These are phyloP conservation scores for Athripsodes cinereus DNA, from an alignment of 2,888 invertebrate genomes.

Conservation along the genomic window DNA sequence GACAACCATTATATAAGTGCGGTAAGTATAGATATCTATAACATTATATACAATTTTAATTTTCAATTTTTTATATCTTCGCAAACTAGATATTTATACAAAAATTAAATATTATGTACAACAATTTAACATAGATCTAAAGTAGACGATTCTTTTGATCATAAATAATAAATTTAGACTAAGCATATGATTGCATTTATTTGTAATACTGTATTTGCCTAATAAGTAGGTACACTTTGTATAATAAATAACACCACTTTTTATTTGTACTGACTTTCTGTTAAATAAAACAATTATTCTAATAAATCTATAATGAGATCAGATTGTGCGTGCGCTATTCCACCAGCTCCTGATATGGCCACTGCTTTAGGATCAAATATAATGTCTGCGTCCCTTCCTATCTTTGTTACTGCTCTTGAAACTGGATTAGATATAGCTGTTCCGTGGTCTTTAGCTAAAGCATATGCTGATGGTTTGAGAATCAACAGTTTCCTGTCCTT, in stretches of 20 bases:
- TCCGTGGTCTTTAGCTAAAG: constrained; percentile 59
- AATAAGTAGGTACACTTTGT: too few relatives aligned
- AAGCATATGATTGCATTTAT: too few relatives aligned
- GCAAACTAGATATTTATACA: too few relatives aligned
- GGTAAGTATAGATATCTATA: too few relatives aligned
- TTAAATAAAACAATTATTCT: constrained; percentile 18
- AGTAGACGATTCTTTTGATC: too few relatives aligned
- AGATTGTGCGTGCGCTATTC: constrained; percentile 69
- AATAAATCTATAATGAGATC: constrained; percentile 55
- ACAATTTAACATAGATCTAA: too few relatives aligned
- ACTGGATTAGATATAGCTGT: constrained; percentile 65
- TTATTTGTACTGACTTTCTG: neutral
- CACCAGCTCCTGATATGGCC: constrained; percentile 69
- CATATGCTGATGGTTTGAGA: constrained; percentile 60
- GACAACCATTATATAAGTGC: too few relatives aligned
- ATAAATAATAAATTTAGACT: too few relatives aligned
- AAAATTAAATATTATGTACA: too few relatives aligned
- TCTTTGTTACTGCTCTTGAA: constrained; percentile 57
- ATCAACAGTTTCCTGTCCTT: constrained; percentile 34
- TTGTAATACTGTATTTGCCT: too few relatives aligned
- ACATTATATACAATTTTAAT: too few relatives aligned
- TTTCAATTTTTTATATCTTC: too few relatives aligned
- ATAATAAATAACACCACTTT: neutral
- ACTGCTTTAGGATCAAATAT: constrained; percentile 62
- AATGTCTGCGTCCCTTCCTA: constrained; percentile 56